Percentiles rank a stretch among this genome's conserved stretches.
Conservation (phyloP, 2,113 vertebrate genomes). For the Bos indicus region DNA sequence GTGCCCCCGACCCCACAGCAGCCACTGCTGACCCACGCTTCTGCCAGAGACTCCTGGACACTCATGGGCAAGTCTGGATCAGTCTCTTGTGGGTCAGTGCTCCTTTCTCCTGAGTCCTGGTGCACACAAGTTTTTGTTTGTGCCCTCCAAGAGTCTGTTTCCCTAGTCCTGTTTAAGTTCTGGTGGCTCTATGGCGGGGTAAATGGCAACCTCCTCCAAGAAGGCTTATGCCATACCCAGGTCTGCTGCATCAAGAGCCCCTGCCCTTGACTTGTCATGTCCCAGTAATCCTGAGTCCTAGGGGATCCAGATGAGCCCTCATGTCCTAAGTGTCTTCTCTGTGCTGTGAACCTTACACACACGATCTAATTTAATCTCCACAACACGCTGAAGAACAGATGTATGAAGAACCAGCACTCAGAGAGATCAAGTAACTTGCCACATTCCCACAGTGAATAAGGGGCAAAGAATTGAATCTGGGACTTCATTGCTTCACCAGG, state of each 20-base stretch:
- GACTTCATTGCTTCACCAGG: neutral
- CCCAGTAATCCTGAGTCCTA: neutral
- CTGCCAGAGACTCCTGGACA: neutral
- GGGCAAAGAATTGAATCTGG: neutral
- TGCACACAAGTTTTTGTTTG: neutral
- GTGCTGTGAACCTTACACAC: neutral
- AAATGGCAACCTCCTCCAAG: neutral
- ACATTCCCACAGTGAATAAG: neutral
- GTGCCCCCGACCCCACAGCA: rapidly evolving
- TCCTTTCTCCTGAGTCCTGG: neutral
- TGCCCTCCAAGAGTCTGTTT: neutral
- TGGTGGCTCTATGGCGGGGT: neutral
- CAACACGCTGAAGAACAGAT: neutral
- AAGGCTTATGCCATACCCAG: neutral
- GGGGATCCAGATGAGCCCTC: neutral
- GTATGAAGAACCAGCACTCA: neutral
- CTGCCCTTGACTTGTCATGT: neutral
- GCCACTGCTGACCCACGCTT: rapidly evolving
- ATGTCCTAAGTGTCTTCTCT: neutral
- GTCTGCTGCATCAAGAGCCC: neutral
- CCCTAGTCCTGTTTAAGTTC: neutral
- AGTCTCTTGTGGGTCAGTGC: neutral
- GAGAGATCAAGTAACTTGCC: neutral
- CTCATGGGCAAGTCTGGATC: neutral
- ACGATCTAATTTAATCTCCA: neutral